These are phyloP conservation scores for Drosophila orosa DNA, from an alignment of 1,140 invertebrate genomes.

Conservation along the genomic window DNA sequence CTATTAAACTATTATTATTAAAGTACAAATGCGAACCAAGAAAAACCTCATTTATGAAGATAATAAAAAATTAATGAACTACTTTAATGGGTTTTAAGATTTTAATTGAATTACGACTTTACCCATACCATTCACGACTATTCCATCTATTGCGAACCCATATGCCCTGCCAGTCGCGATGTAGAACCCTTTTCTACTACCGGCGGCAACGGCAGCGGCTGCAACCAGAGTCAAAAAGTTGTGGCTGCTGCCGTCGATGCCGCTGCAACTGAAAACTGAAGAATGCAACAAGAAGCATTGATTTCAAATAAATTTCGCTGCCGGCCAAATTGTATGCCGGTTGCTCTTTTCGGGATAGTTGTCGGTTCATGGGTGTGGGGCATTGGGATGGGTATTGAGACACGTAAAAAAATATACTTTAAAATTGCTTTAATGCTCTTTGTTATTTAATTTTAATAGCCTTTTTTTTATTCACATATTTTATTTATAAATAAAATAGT, in stretches of 20 bases:
- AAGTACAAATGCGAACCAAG: not conserved
- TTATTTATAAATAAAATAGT: not conserved
- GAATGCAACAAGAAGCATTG: conserved; percentile 82
- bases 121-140: too few relatives aligned
- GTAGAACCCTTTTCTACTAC: conserved; percentile 54
- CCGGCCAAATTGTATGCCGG: conserved; percentile 81
- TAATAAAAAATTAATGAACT: not conserved
- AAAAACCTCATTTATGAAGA: too few relatives aligned
- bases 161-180: conserved; percentile 24
- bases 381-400: conserved; percentile 28
- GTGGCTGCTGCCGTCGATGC: conserved; percentile 60
- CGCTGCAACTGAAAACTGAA: conserved; percentile 73
- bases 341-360: conserved; percentile 63
- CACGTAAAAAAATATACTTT: not conserved
- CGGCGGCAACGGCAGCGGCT: conserved; percentile 51
- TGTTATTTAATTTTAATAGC: too few relatives aligned
- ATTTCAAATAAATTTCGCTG: conserved; percentile 83
- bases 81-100: not conserved
- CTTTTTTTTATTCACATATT: not conserved
- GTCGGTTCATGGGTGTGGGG: conserved; percentile 49
- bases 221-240: conserved; percentile 72
- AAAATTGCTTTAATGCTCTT: not conserved
- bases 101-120: not conserved
- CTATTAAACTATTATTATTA: not conserved
- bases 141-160: conserved; percentile 14